Evolutionary conservation across 2,888 invertebrate species (phyloP).

Genomic region (Ophraella communa): DNA sequence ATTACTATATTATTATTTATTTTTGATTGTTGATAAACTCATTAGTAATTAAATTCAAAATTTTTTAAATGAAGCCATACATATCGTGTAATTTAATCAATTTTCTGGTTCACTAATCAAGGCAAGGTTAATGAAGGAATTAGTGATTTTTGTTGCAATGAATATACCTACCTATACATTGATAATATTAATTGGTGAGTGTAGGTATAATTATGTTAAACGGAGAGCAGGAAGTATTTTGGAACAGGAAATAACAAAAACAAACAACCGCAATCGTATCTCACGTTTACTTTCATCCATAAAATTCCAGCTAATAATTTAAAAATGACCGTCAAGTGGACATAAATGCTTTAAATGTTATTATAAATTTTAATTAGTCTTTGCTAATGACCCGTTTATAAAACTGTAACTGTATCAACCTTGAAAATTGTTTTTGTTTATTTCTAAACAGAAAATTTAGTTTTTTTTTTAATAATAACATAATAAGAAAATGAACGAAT

Average conservation of each 20-base stretch:
- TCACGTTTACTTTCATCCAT: background rate
- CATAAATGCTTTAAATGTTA: background rate
- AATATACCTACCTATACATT: background rate
- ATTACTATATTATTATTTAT: no score
- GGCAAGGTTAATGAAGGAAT: background rate
- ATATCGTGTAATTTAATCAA: background rate
- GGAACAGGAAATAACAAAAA: background rate
- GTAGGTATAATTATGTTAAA: background rate
- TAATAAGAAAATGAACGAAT: no score
- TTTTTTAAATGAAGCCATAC: background rate
- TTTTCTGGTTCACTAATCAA: background rate
- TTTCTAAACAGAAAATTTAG: no score
- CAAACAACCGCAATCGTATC: background rate
- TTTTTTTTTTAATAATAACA: no score
- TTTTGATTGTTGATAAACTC: background rate
- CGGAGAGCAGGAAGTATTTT: slow-evolving; percentile 2
- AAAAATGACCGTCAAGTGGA: background rate
- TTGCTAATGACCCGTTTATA: background rate
- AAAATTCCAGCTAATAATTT: background rate
- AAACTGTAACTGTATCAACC: no score
- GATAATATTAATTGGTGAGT: background rate
- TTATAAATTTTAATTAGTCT: slow-evolving; percentile 40
- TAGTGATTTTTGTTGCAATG: background rate
- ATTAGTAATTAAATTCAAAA: background rate
- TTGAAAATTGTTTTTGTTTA: no score